Conservation (phyloP, 1,140 invertebrate species). For the Mylabris phalerata region DNA sequence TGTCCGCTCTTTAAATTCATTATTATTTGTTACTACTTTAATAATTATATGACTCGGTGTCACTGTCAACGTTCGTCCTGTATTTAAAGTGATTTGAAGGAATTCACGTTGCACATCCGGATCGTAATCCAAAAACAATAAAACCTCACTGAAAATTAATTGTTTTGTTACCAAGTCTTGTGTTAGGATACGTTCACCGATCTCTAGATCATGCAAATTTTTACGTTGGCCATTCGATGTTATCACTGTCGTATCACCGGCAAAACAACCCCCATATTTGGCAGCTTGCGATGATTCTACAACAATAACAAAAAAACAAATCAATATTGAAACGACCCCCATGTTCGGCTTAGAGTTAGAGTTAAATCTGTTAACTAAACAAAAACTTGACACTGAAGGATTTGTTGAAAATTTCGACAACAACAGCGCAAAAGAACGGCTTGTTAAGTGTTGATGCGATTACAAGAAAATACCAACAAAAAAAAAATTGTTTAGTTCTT, state of each 20-base stretch:
- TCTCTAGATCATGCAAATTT: slow-evolving; percentile 61
- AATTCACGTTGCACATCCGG: slow-evolving; percentile 60
- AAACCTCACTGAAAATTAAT: slow-evolving; percentile 75
- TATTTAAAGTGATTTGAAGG: slow-evolving; percentile 61
- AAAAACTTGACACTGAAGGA: neutral
- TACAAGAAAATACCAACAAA: neutral
- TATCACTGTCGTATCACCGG: slow-evolving; percentile 55
- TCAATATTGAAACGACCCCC: neutral
- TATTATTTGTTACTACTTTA: slow-evolving; percentile 38
- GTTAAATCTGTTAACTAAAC: neutral
- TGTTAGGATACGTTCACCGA: slow-evolving; percentile 80
- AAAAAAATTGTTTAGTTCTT: neutral
- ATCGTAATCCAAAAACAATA: slow-evolving; percentile 82
- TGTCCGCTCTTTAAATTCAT: slow-evolving; percentile 33
- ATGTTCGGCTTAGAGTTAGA: neutral
- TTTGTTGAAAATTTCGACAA: too few species aligned
- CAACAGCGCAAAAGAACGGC: neutral
- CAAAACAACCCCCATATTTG: slow-evolving; percentile 79
- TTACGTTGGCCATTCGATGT: slow-evolving; percentile 48
- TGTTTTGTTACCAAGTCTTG: slow-evolving; percentile 55
- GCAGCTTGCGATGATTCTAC: slow-evolving; percentile 84
- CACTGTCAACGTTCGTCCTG: slow-evolving; percentile 63
- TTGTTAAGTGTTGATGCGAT: neutral
- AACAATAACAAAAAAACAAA: slow-evolving; percentile 38
- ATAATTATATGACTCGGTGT: slow-evolving; percentile 80